Evolutionary conservation across 1,140 invertebrate genomes (phyloP).

Genomic region (Bombus consobrinus): DNA sequence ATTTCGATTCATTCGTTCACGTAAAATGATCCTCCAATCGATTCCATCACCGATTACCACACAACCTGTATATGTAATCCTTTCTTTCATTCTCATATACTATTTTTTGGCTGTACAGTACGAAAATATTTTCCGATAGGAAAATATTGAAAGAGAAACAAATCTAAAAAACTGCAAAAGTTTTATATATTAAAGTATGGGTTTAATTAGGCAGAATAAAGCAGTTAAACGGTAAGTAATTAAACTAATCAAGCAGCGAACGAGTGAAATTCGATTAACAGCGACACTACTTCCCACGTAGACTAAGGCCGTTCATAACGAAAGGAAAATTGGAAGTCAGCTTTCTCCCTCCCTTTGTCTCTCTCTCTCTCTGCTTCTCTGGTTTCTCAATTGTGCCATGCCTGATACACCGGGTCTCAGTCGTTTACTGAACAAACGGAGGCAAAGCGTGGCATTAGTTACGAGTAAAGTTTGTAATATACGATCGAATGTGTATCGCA

Average conservation of each 20-base stretch:
- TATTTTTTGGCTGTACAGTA: too few species aligned
- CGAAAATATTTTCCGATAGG: background rate
- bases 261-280: conserved; percentile 12
- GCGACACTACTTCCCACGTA: background rate
- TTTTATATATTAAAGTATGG: background rate
- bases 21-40: too few species aligned
- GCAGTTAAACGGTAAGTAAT: background rate
- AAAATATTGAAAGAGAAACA: background rate
- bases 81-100: too few species aligned
- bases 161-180: too few species aligned
- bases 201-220: background rate
- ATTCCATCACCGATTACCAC: too few species aligned
- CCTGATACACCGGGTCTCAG: conserved; percentile 45
- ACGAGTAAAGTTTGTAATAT: conserved; percentile 68
- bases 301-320: conserved; percentile 23
- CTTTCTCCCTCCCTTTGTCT: background rate
- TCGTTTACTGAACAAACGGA: conserved; percentile 62
- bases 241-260: conserved; percentile 25
- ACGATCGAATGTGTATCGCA: conserved; percentile 65
- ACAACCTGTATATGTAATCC: too few species aligned
- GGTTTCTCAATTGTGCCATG: conserved; percentile 34
- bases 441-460: conserved; percentile 65
- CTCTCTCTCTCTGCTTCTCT: background rate
- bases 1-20: too few species aligned
- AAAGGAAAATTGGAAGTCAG: conserved; percentile 49